A percentile compares a stretch with the other conserved stretches of the same genome.
Conservation (phyloP, 2,113 vertebrate species). For the Laterallus jamaicensis region DNA sequence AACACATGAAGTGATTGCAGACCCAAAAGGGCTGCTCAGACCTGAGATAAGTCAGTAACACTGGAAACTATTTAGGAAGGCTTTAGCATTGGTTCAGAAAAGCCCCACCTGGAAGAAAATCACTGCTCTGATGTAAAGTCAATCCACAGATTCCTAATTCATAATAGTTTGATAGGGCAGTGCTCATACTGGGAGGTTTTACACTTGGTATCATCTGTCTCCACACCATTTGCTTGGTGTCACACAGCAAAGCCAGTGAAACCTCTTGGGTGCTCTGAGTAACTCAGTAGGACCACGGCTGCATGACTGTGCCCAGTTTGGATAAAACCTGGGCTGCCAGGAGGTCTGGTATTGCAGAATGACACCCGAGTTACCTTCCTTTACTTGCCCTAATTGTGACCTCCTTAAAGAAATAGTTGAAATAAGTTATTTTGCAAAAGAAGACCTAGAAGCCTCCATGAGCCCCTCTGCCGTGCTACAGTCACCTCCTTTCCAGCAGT, state of each 20-base stretch:
- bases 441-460: background rate
- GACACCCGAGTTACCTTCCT: background rate
- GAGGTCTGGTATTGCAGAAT: background rate
- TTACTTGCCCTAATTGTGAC: background rate
- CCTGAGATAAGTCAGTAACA: background rate
- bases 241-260: background rate
- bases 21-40: background rate
- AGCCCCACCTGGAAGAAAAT: background rate
- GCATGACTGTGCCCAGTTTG: accelerated
- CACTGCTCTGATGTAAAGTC: background rate
- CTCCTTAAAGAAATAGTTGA: background rate
- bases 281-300: background rate
- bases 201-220: background rate
- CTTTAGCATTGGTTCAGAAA: background rate
- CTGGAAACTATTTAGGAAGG: background rate
- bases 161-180: background rate
- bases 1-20: background rate
- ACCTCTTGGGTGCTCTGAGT: background rate
- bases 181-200: background rate
- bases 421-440: background rate
- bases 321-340: background rate
- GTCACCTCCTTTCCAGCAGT: background rate
- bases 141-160: background rate
- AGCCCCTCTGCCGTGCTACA: background rate
- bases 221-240: background rate